Percentiles rank a stretch among this genome's conserved stretches.
Conservation (phyloP, 2,797 vertebrate species). For the Poeciliopsis infans region DNA sequence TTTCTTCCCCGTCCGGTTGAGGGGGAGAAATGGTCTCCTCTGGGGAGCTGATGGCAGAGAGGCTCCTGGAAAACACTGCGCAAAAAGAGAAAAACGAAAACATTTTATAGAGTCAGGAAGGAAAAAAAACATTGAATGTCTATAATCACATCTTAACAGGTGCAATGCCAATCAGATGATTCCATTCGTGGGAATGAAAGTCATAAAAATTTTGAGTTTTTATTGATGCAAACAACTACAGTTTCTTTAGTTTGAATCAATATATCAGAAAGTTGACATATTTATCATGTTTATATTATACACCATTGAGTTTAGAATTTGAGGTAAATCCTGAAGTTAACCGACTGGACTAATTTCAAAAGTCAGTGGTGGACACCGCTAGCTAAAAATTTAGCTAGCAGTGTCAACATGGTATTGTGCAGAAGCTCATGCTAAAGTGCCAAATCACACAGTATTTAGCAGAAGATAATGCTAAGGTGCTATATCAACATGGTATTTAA, state of each 20-base stretch:
- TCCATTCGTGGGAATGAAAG: neutral
- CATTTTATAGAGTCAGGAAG: slow-evolving; percentile 11
- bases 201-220: neutral
- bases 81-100: neutral
- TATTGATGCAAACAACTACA: neutral
- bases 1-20: slow-evolving; percentile 64
- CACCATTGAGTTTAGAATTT: neutral
- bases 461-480: too few species aligned
- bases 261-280: neutral
- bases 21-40: slow-evolving; percentile 44
- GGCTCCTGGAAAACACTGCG: slow-evolving; percentile 43
- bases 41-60: slow-evolving; percentile 23
- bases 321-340: neutral
- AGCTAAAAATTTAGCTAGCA: neutral
- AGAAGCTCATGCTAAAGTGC: too few species aligned
- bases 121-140: slow-evolving; percentile 5
- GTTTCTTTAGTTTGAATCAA: neutral
- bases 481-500: too few species aligned
- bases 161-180: neutral
- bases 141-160: neutral
- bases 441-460: too few species aligned
- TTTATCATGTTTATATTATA: too few species aligned
- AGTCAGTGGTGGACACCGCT: neutral
- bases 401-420: too few species aligned
- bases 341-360: neutral